Conservation (phyloP, 2,797 vertebrate species). For the Syndactyla subalaris region DNA sequence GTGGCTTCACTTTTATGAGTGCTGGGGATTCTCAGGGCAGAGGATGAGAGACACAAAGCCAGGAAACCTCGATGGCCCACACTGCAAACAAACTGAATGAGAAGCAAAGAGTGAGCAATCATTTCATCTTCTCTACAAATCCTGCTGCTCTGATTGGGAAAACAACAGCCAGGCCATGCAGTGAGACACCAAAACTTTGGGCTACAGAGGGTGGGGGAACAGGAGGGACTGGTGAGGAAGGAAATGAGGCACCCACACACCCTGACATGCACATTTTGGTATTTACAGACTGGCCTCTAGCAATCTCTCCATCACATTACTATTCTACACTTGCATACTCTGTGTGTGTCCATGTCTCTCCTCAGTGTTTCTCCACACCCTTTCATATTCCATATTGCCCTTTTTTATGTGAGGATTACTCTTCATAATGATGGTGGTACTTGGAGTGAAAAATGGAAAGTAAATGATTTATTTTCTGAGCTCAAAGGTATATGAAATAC, state of each 20-base stretch:
- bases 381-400: background rate
- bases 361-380: background rate
- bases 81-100: slow-evolving; percentile 42
- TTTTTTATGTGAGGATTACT: background rate
- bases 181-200: background rate
- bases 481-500: background rate
- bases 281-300: background rate
- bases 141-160: background rate
- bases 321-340: background rate
- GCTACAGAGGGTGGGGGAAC: background rate
- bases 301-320: background rate
- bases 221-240: background rate
- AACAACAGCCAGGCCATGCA: background rate
- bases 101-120: slow-evolving; percentile 45
- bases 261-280: background rate
- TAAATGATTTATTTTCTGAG: background rate
- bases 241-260: background rate
- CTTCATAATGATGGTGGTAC: background rate
- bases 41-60: slow-evolving; percentile 23
- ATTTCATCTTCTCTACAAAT: slow-evolving; percentile 50
- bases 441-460: background rate
- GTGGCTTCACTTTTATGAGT: slow-evolving; percentile 16
- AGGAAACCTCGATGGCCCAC: background rate
- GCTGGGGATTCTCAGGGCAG: slow-evolving; percentile 1
- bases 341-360: background rate